These are phyloP conservation scores for Crambe crambe DNA, from an alignment of 37 sponge, comb jelly and placozoan species.

Conservation along the genomic window DNA sequence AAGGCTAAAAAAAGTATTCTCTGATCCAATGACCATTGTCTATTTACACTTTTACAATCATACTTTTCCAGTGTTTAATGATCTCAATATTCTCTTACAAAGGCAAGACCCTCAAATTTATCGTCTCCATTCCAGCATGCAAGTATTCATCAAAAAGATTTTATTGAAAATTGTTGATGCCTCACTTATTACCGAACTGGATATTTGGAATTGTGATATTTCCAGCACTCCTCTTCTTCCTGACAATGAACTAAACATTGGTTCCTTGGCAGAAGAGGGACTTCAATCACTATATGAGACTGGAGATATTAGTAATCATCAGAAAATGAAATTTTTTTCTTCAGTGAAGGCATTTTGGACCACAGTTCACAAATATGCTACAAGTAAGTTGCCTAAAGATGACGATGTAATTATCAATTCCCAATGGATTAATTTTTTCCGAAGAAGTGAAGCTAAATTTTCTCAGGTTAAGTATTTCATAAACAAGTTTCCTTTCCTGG, in stretches of 20 bases:
- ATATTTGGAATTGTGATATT: constrained; percentile 8
- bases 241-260: constrained; percentile 11
- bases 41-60: too few species aligned
- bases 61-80: too few species aligned
- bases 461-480: constrained; percentile 1
- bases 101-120: too few species aligned
- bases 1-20: too few species aligned
- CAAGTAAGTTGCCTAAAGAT: background rate
- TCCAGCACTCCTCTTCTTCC: background rate
- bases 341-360: constrained; percentile 9
- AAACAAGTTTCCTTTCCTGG: background rate
- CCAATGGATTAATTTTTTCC: constrained; percentile 9
- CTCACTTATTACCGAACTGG: background rate
- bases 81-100: too few species aligned
- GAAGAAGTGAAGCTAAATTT: background rate
- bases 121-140: too few species aligned
- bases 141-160: background rate
- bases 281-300: background rate
- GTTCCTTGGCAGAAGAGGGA: background rate
- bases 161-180: constrained; percentile 4
- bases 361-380: constrained; percentile 13
- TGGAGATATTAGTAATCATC: constrained; percentile 1
- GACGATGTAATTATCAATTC: background rate
- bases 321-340: constrained; percentile 8
- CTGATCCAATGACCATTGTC: too few species aligned